phyloP scores from a whole-genome alignment of 2,888 invertebrate species.

The Brenthis ino region DNA sequence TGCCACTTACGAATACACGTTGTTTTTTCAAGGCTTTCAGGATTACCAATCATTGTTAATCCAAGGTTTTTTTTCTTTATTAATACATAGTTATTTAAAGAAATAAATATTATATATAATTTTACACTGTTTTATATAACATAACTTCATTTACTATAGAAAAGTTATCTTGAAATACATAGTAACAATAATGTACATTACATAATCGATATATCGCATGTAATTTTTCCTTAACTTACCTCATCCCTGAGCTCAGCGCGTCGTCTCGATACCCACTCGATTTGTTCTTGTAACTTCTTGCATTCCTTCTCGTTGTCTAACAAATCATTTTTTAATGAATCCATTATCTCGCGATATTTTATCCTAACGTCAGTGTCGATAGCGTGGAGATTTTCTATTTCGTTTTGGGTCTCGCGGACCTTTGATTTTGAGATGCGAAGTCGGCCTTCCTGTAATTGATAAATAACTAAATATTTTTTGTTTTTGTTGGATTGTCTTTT shows the following conservation, averaged over 20 bases:
- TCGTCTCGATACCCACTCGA: slow-evolving; percentile 72
- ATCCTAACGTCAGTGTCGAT: slow-evolving; percentile 63
- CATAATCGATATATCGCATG: no score
- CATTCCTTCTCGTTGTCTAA: slow-evolving; percentile 68
- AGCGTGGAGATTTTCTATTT: slow-evolving; percentile 71
- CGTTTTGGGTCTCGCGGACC: slow-evolving; percentile 71
- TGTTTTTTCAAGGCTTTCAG: no score
- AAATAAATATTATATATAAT: no score
- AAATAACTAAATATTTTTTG: background rate
- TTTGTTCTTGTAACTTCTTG: slow-evolving; percentile 71
- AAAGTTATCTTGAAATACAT: no score
- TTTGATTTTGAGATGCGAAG: slow-evolving; percentile 71
- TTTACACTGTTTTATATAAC: no score
- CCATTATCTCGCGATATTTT: slow-evolving; percentile 68
- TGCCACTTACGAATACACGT: no score
- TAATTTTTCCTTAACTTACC: slow-evolving; percentile 46
- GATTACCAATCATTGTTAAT: no score
- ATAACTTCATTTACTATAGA: no score
- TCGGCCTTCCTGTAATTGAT: slow-evolving; percentile 61
- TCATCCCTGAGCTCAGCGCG: slow-evolving; percentile 70
- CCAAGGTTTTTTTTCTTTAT: no score
- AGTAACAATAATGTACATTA: no score
- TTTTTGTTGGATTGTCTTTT: background rate
- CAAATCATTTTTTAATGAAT: slow-evolving; percentile 62
- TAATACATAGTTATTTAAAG: no score